These are phyloP conservation scores for Pseudoatta argentina DNA, from an alignment of 1,140 invertebrate species.

Conservation along the genomic window DNA sequence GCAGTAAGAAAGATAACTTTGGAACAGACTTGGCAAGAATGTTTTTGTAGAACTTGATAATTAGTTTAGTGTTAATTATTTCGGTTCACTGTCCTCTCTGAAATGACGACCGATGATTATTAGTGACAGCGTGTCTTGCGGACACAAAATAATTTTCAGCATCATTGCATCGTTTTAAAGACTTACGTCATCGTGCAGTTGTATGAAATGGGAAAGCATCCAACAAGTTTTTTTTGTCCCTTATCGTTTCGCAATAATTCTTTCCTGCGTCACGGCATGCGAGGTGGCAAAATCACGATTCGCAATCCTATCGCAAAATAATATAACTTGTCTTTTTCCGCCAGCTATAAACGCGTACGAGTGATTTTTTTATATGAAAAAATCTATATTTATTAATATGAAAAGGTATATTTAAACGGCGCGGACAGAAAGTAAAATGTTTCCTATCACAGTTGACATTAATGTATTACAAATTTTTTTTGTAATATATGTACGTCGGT, in stretches of 20 bases:
- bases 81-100: slow-evolving; percentile 5
- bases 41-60: background rate
- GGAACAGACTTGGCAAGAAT: too few species aligned
- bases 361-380: background rate
- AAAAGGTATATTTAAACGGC: background rate
- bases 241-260: slow-evolving; percentile 67
- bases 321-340: slow-evolving; percentile 14
- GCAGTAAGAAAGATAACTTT: too few species aligned
- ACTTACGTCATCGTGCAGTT: slow-evolving; percentile 50
- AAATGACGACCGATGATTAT: background rate
- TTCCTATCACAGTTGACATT: background rate
- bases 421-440: background rate
- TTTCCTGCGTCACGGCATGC: slow-evolving; percentile 21
- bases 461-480: background rate
- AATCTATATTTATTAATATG: background rate
- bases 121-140: background rate
- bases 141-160: slow-evolving; percentile 53
- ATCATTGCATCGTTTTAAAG: slow-evolving; percentile 8
- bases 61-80: slow-evolving; percentile 51
- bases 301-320: slow-evolving; percentile 14
- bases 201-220: slow-evolving; percentile 62
- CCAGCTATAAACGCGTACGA: background rate
- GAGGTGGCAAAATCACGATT: slow-evolving; percentile 30
- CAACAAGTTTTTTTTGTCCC: slow-evolving; percentile 57
- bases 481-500: background rate